Conservation (phyloP, 2,797 vertebrate species). For the Lagodon rhomboides region DNA sequence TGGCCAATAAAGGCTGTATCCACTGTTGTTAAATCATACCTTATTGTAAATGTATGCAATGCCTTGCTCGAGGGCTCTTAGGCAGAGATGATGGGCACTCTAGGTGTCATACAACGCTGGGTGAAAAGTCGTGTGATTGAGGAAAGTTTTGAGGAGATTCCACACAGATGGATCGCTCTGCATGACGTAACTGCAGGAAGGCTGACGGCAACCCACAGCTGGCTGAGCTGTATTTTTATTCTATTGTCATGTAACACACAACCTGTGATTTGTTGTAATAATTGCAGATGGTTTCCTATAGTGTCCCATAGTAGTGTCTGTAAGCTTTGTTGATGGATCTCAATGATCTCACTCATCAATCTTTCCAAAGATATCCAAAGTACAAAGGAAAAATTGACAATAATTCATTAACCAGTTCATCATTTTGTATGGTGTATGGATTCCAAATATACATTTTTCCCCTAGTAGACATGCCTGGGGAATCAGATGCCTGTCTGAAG, state of each 20-base stretch:
- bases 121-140: not conserved
- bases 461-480: not conserved
- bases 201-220: not conserved
- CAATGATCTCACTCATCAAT: too few species aligned
- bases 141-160: slow-evolving; percentile 6
- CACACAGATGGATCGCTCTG: not conserved
- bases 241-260: not conserved
- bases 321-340: too few species aligned
- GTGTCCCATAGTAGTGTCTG: not conserved
- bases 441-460: not conserved
- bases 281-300: not conserved
- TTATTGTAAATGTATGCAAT: too few species aligned
- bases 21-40: not conserved
- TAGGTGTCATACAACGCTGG: not conserved
- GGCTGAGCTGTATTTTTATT: not conserved
- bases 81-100: too few species aligned
- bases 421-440: not conserved
- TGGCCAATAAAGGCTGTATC: not conserved
- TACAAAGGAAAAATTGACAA: not conserved
- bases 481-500: not conserved
- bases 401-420: not conserved
- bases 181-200: not conserved
- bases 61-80: too few species aligned
- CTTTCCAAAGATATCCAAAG: not conserved
- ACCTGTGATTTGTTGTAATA: not conserved